Evolutionary conservation across 1,140 invertebrate species (phyloP), one percentile per base, ranked within the genome.

Genomic region (Sarcophaga peregrina): DNA sequence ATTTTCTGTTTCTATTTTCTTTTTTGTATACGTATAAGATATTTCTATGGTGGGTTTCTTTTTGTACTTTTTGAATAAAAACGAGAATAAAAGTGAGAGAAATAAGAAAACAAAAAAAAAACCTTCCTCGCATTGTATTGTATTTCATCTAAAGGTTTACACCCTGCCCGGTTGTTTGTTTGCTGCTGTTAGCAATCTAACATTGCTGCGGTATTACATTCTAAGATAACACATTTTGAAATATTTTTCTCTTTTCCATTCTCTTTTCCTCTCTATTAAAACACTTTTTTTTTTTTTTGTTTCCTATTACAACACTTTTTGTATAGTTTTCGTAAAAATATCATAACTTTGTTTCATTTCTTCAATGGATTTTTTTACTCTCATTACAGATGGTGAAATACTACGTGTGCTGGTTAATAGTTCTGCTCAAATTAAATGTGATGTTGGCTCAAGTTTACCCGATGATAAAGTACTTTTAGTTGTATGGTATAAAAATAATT

Each of bases 401-500:
- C 82, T 90, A 82, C 87, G 88, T 62, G 91, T 92, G 5, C 88
- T 93, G 46, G 91, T 92, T 54, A 92, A 92, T 76, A 92, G 92
- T 74, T 90, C 92, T 83, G 92, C 92, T 25, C 91, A 92, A 84
- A 91, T 93, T 83, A 92, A 93, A 75, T 93, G 93, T 86, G 92
- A 93, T 90, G 92, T 92, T 83, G 91, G 91, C 80, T 91, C 92
- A 73, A 91, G 91, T 80, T 88, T 91, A 82, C 89, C 91, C 9
- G 91, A 92, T 20, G 92, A 93, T 86, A 91, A 91, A 58, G 89
- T 93, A 20, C 88, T 93, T 15, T 90, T 93, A 37, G 92, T 93
- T 81, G 93, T 93, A 37, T 93, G 92, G 93, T 93, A 93, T 84
- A 93, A 93, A 85, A 92, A 93, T 85, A 92, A 93, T 88, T 88